A percentile compares a stretch with the other conserved stretches of the same genome.
Conservation (phyloP, 2,888 invertebrate species). For the Aporophyla lueneburgensis region DNA sequence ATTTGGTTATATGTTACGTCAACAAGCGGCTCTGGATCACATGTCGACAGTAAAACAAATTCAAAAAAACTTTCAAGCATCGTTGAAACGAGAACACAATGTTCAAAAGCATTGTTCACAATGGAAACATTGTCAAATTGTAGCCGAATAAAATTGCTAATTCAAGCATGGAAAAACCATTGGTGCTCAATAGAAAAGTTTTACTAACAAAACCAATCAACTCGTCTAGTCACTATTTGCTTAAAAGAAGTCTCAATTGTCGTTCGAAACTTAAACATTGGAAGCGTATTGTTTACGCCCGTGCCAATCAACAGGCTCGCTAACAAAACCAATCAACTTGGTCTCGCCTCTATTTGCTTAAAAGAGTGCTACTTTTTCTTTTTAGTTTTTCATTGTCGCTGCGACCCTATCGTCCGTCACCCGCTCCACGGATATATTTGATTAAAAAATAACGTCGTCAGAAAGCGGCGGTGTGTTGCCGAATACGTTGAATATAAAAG, state of each 20-base stretch:
- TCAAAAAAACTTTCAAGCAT: conserved; percentile 65
- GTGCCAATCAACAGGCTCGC: conserved; percentile 90
- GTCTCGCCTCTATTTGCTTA: conserved; percentile 91
- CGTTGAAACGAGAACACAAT: conserved; percentile 71
- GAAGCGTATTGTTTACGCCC: conserved; percentile 88
- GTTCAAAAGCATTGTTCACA: conserved; percentile 76
- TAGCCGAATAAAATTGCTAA: conserved; percentile 56
- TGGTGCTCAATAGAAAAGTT: conserved; percentile 70
- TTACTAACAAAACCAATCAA: conserved; percentile 78
- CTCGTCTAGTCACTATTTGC: conserved; percentile 77
- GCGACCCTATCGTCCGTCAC: conserved; percentile 90
- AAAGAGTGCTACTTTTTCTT: conserved; percentile 88
- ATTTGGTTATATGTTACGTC: conserved; percentile 55
- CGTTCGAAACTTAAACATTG: conserved; percentile 88
- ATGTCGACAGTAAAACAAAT: conserved; percentile 69
- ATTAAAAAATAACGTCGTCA: conserved; percentile 92
- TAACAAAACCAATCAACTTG: conserved; percentile 91
- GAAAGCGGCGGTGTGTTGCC: conserved; percentile 84
- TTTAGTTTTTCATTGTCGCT: conserved; percentile 88
- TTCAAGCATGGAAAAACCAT: conserved; percentile 63
- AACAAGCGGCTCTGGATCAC: conserved; percentile 56
- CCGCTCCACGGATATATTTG: conserved; percentile 91
- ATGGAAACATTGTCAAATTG: conserved; percentile 69
- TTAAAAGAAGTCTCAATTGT: conserved; percentile 87
- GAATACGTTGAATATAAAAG: conserved; percentile 83